Conservation (phyloP, 2,113 vertebrate genomes). For the Oncorhynchus gorbuscha region DNA sequence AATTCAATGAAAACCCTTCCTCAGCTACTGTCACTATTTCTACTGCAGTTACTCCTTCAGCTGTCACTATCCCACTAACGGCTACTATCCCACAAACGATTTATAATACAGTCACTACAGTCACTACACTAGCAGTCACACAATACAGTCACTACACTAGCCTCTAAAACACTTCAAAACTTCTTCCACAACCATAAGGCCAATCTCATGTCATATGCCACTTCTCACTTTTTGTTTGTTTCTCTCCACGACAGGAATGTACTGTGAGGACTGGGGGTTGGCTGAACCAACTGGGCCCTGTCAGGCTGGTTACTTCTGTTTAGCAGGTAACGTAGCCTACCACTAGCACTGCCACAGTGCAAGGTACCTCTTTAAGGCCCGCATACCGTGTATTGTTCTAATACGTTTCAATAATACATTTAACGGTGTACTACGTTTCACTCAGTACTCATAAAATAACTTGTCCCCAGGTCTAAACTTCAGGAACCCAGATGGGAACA, state of each 20-base stretch:
- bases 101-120: too few species aligned
- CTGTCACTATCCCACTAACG: too few species aligned
- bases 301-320: conserved; percentile 80
- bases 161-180: too few species aligned
- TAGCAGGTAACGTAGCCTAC: conserved; percentile 65
- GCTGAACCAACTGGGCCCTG: conserved; percentile 79
- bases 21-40: too few species aligned
- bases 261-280: conserved; percentile 81
- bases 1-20: too few species aligned
- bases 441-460: background rate
- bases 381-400: background rate
- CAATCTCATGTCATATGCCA: too few species aligned
- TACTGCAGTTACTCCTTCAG: too few species aligned
- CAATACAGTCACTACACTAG: too few species aligned
- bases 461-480: conserved; percentile 72
- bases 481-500: conserved; percentile 72
- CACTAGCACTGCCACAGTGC: background rate
- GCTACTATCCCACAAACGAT: too few species aligned
- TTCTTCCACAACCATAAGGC: too few species aligned
- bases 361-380: background rate
- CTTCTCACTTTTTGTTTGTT: background rate
- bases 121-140: too few species aligned
- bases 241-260: conserved; percentile 68
- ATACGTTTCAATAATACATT: background rate
- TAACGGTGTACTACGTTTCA: background rate